A percentile compares a stretch with the other conserved stretches of the same genome.
Evolutionary conservation across 2,797 vertebrate genomes (phyloP).

Genomic region (Luscinia megarhynchos): DNA sequence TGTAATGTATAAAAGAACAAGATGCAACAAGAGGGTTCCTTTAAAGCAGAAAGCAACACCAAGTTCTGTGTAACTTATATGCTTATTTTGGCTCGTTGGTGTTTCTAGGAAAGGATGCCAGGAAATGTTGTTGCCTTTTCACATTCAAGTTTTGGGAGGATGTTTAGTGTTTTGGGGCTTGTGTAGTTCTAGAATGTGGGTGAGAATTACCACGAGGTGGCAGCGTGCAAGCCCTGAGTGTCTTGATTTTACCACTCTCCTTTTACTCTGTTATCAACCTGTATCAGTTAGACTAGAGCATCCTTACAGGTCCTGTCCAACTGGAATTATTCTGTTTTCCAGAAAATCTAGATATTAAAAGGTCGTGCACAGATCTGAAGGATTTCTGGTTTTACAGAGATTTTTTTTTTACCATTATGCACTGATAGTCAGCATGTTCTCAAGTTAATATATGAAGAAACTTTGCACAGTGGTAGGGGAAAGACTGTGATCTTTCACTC

Average conservation of each 20-base stretch:
- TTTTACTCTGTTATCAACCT: not conserved
- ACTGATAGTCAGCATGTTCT: not conserved
- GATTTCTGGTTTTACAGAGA: not conserved
- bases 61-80: not conserved
- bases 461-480: not conserved
- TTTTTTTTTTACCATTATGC: not conserved
- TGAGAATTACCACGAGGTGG: constrained; percentile 45
- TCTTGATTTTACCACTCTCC: fast-evolving
- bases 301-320: not conserved
- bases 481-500: fast-evolving
- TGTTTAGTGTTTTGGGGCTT: not conserved
- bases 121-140: not conserved
- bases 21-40: not conserved
- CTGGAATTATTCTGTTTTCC: not conserved
- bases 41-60: not conserved
- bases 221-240: not conserved
- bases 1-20: fast-evolving
- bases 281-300: not conserved
- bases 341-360: not conserved
- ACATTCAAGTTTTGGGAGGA: not conserved
- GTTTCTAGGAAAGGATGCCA: not conserved
- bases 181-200: not conserved
- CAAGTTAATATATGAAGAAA: not conserved
- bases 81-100: not conserved
- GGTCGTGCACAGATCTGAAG: not conserved